A percentile compares a stretch with the other conserved stretches of the same genome.
These are phyloP conservation scores for Yponomeuta plumbellus DNA, from an alignment of 2,888 invertebrate genomes.

Conservation along the genomic window DNA sequence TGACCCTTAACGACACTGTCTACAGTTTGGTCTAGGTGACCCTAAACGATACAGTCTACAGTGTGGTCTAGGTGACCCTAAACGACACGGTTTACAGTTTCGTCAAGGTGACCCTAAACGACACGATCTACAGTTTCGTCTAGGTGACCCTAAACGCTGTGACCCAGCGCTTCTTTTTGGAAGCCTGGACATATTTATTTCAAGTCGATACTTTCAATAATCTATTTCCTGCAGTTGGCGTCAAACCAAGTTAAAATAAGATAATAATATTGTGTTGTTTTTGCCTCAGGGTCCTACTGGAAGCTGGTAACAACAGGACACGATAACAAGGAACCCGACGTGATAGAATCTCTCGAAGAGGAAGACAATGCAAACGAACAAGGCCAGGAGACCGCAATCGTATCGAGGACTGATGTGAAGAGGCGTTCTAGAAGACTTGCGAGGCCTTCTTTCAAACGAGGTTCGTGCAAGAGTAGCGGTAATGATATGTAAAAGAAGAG, in stretches of 20 bases:
- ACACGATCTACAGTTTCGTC: too few relatives aligned
- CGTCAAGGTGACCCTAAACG: too few relatives aligned
- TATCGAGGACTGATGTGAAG: conserved; percentile 48
- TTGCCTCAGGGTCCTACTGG: conserved; percentile 56
- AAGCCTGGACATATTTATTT: neutral
- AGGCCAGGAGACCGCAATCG: conserved; percentile 32
- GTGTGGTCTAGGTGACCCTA: too few relatives aligned
- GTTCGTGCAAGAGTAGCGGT: neutral
- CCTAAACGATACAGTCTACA: too few relatives aligned
- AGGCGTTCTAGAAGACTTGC: conserved; percentile 51
- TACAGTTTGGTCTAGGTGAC: too few relatives aligned
- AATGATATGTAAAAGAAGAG: too few relatives aligned
- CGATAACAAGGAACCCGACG: conserved; percentile 36
- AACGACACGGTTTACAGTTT: too few relatives aligned
- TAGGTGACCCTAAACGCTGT: too few relatives aligned
- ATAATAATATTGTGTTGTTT: neutral
- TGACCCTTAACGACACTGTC: too few relatives aligned
- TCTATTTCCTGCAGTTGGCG: too few relatives aligned
- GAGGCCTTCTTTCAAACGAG: conserved; percentile 43
- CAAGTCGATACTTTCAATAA: neutral
- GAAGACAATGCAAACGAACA: conserved; percentile 41
- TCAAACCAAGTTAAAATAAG: neutral
- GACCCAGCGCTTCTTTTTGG: neutral
- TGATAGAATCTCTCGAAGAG: conserved; percentile 19
- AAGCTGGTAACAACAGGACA: conserved; percentile 81